Evolutionary conservation across 2,888 invertebrate species (phyloP).

Genomic region (Rhamnusium bicolor): DNA sequence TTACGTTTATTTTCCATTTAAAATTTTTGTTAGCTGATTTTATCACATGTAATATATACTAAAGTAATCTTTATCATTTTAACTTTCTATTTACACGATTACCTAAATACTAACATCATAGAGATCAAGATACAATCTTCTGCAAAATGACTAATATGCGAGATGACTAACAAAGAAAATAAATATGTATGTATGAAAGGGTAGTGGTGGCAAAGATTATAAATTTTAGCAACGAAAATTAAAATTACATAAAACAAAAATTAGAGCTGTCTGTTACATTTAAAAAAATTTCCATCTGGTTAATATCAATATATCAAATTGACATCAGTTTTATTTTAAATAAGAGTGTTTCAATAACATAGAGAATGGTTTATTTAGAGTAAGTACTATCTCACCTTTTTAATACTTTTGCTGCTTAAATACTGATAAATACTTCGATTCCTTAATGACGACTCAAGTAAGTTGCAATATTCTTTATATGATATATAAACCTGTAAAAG

Average conservation of each 20-base stretch:
- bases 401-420: conserved; percentile 56
- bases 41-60: neutral
- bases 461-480: conserved; percentile 74
- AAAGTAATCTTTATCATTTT: neutral
- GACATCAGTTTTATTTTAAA: neutral
- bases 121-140: neutral
- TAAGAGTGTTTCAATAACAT: neutral
- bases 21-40: neutral
- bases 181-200: neutral
- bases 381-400: conserved; percentile 54
- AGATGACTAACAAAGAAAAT: neutral
- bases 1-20: neutral
- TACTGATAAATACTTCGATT: conserved; percentile 68
- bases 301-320: neutral
- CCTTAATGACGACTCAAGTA: conserved; percentile 71
- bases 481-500: conserved; percentile 85
- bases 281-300: neutral
- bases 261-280: neutral
- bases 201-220: neutral
- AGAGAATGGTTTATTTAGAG: neutral
- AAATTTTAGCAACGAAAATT: neutral
- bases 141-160: neutral
- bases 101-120: neutral
- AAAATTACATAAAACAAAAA: neutral
- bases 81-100: neutral